These are phyloP conservation scores for Venustaconcha ellipsiformis DNA, from an alignment of 1,140 invertebrate species.

Conservation along the genomic window DNA sequence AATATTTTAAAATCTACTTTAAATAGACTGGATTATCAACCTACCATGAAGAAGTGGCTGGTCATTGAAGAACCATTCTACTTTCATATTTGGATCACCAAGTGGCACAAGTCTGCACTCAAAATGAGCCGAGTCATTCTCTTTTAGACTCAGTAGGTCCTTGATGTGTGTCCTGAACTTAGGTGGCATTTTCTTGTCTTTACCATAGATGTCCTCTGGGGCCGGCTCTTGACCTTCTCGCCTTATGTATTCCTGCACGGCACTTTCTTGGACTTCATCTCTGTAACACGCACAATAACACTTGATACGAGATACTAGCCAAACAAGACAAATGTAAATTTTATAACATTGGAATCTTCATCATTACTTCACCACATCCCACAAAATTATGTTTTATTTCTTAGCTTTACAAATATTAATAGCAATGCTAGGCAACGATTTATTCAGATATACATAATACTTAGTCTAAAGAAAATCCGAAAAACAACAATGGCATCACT, in stretches of 20 bases:
- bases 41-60: constrained; percentile 90
- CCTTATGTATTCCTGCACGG: constrained; percentile 55
- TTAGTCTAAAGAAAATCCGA: too few species aligned
- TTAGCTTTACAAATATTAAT: too few species aligned
- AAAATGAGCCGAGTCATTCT: constrained; percentile 94
- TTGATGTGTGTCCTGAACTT: constrained; percentile 94
- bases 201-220: constrained; percentile 63
- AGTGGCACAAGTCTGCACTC: constrained; percentile 98
- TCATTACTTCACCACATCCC: too few species aligned
- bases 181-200: constrained; percentile 74
- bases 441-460: too few species aligned
- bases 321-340: too few species aligned
- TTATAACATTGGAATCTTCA: too few species aligned
- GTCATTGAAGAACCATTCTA: constrained; percentile 99
- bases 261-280: constrained; percentile 51
- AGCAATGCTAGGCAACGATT: too few species aligned
- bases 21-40: constrained; percentile 31
- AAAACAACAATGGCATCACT: too few species aligned
- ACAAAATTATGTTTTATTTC: too few species aligned
- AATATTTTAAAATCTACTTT: not conserved
- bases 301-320: too few species aligned
- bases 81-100: constrained; percentile 95
- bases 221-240: constrained; percentile 57
- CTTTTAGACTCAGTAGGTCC: constrained; percentile 87
- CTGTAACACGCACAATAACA: constrained; percentile 17